phyloP scores from a whole-genome alignment of 1,140 invertebrate species.

The Drosophila kohkoa region DNA sequence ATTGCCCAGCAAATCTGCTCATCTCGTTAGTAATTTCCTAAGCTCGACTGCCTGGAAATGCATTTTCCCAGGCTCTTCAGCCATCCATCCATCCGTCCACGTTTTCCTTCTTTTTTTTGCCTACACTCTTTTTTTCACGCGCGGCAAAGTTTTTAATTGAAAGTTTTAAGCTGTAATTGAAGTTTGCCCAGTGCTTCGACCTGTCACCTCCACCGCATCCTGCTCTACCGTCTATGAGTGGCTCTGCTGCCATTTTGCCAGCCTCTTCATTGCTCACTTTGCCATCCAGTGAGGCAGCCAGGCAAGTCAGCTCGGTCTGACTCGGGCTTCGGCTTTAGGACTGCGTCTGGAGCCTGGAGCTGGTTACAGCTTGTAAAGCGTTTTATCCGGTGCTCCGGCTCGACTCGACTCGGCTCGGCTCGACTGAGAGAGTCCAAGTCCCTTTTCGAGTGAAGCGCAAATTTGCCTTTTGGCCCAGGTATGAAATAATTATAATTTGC shows the following conservation, averaged over 20 bases:
- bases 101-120: slow-evolving; percentile 8
- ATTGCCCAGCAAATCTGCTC: slow-evolving; percentile 47
- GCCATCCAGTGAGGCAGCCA: slow-evolving; percentile 9
- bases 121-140: slow-evolving; percentile 54
- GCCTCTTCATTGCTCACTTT: slow-evolving; percentile 61
- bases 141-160: slow-evolving; percentile 70
- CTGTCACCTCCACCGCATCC: slow-evolving; percentile 33
- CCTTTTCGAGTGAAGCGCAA: slow-evolving; percentile 61
- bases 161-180: slow-evolving; percentile 73
- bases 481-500: slow-evolving; percentile 72
- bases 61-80: slow-evolving; percentile 40
- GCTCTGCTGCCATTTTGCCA: slow-evolving; percentile 54
- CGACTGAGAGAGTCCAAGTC: slow-evolving; percentile 28
- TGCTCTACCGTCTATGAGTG: slow-evolving; percentile 3
- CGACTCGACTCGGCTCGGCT: neutral
- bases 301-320: slow-evolving; percentile 4
- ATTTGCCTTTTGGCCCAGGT: slow-evolving; percentile 65
- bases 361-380: slow-evolving; percentile 56
- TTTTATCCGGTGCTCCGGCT: slow-evolving; percentile 51
- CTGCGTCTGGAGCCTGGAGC: slow-evolving; percentile 12
- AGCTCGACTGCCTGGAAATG: slow-evolving; percentile 42
- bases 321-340: slow-evolving; percentile 4
- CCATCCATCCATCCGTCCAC: neutral
- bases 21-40: slow-evolving; percentile 40
- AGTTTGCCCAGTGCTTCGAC: slow-evolving; percentile 63